A percentile compares a stretch with the other conserved stretches of the same genome.
phyloP scores from a whole-genome alignment of 2,797 vertebrate species.

The Orestias chungarensis region DNA sequence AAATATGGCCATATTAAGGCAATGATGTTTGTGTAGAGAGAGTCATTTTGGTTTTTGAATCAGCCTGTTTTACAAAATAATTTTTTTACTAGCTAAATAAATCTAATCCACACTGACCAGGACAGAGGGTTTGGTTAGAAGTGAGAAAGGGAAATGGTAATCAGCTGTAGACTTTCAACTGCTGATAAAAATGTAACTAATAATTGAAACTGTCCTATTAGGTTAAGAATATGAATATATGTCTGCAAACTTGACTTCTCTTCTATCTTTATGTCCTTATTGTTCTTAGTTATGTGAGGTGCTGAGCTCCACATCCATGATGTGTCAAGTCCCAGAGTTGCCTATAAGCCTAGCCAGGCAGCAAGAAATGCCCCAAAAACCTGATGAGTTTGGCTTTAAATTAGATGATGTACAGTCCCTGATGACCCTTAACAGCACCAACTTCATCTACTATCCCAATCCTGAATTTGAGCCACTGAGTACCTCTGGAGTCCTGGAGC shows the following conservation, averaged over 20 bases:
- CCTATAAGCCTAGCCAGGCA: slow-evolving; percentile 83
- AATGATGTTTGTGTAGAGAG: not conserved
- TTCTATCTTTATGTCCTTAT: slow-evolving; percentile 17
- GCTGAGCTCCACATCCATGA: slow-evolving; percentile 89
- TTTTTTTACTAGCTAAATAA: not conserved
- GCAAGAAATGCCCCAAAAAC: slow-evolving; percentile 85
- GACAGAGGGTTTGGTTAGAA: not conserved
- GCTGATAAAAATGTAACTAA: not conserved
- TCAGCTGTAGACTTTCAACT: not conserved
- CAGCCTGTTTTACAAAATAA: not conserved
- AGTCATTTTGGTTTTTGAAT: not conserved
- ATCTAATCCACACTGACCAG: not conserved
- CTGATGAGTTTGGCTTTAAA: slow-evolving; percentile 96
- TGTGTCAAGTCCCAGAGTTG: slow-evolving; percentile 92
- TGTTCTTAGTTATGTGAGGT: slow-evolving; percentile 94
- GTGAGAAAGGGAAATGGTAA: not conserved
- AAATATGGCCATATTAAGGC: not conserved
- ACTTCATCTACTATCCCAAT: slow-evolving; percentile 96
- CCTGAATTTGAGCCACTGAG: slow-evolving; percentile 93
- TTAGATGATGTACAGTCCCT: slow-evolving; percentile 92
- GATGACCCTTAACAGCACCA: slow-evolving; percentile 91
- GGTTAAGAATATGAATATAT: not conserved
- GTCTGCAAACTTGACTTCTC: not conserved
- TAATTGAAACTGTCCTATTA: not conserved
- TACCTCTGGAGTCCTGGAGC: slow-evolving; percentile 89